Percentiles rank a stretch among this genome's conserved stretches.
phyloP scores from a whole-genome alignment of 2,888 invertebrate species.

The Chironomus tentans region DNA sequence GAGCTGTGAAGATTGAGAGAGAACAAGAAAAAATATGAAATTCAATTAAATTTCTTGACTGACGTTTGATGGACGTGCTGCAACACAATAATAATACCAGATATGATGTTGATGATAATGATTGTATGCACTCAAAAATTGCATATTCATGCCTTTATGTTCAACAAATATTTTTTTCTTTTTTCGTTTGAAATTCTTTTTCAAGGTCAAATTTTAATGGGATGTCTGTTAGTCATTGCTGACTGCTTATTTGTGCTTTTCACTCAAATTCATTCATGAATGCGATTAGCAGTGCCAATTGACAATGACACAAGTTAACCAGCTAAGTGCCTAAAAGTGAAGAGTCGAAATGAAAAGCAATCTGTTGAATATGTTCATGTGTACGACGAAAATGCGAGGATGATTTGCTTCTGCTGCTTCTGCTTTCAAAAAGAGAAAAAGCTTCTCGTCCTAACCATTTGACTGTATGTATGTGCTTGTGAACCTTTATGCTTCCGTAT shows the following conservation, averaged over 20 bases:
- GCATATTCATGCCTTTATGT: not conserved
- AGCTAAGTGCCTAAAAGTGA: not conserved
- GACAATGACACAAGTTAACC: not conserved
- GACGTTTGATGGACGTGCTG: conserved; percentile 16
- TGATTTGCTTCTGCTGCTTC: not conserved
- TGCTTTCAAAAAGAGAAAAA: not conserved
- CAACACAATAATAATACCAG: not conserved
- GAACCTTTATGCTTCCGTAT: not conserved
- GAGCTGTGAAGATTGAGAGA: not conserved
- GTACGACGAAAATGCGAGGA: no score
- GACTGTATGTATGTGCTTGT: not conserved
- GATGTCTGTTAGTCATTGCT: not conserved
- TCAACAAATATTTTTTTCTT: no score
- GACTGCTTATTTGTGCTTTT: not conserved
- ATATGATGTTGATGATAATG: not conserved
- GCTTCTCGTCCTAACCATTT: not conserved
- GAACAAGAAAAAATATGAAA: not conserved
- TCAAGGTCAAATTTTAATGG: not conserved
- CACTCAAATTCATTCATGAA: not conserved
- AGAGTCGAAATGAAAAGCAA: not conserved
- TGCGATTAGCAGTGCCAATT: not conserved
- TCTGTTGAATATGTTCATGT: not conserved
- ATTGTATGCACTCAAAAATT: not conserved
- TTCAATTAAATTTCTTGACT: conserved; percentile 20
- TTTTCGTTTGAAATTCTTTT: not conserved